Percentiles rank a stretch among this genome's conserved stretches.
Evolutionary conservation across 2,113 vertebrate species (phyloP).

Genomic region (Apteryx mantelli): DNA sequence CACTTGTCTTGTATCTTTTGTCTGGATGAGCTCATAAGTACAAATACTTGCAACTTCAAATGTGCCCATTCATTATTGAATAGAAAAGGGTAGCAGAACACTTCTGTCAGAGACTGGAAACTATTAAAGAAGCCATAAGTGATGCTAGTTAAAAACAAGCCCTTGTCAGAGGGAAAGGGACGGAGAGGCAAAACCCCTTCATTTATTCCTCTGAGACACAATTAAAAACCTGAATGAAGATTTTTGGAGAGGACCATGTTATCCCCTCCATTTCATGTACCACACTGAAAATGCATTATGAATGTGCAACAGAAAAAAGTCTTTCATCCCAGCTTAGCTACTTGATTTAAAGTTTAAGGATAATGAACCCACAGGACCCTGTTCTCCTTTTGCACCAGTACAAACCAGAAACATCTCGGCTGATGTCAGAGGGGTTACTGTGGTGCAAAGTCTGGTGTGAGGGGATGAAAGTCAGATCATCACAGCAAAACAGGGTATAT

Average conservation of each 20-base stretch:
- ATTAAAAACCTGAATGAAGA: slow-evolving; percentile 26
- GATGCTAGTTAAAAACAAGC: slow-evolving; percentile 40
- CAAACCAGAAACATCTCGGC: background rate
- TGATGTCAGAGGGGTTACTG: background rate
- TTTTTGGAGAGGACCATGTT: background rate
- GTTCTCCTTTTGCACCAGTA: background rate
- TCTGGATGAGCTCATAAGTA: slow-evolving; percentile 49
- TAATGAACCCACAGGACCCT: background rate
- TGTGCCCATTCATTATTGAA: slow-evolving; percentile 60
- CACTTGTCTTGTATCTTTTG: background rate
- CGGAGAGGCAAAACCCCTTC: background rate
- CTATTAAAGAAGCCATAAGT: slow-evolving; percentile 25
- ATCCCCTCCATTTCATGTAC: background rate
- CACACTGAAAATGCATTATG: background rate
- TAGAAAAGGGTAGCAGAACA: slow-evolving; percentile 10
- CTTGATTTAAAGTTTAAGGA: slow-evolving; percentile 15
- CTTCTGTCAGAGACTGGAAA: slow-evolving; percentile 43
- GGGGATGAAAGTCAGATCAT: background rate
- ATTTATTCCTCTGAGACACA: slow-evolving; percentile 54
- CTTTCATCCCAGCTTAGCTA: slow-evolving; percentile 22
- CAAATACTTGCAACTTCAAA: slow-evolving; percentile 58
- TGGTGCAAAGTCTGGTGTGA: background rate
- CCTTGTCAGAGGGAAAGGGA: slow-evolving; percentile 2
- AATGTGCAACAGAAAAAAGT: slow-evolving; percentile 24
- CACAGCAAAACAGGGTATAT: rapidly evolving